phyloP scores from a whole-genome alignment of 2,113 vertebrate species.

The Tricholaema leucomelas region DNA sequence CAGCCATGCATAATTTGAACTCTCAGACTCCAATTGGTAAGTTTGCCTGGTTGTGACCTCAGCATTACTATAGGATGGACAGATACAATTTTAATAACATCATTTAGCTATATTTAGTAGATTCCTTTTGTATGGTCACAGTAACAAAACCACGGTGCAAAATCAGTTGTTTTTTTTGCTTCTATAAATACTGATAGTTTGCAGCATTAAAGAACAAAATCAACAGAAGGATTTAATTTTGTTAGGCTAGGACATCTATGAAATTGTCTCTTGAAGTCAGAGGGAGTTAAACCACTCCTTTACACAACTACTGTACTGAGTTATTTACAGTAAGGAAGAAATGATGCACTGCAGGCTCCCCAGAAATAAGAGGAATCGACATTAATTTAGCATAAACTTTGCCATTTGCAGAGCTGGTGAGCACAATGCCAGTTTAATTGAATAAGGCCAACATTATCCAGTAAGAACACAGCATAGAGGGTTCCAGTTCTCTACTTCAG shows the following conservation, averaged over 20 bases:
- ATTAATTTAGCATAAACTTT: conserved; percentile 54
- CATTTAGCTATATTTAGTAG: conserved; percentile 57
- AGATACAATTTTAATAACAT: conserved; percentile 60
- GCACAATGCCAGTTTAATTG: conserved; percentile 45
- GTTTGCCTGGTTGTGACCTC: conserved; percentile 61
- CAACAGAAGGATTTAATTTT: conserved; percentile 30
- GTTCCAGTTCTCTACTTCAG: conserved; percentile 60
- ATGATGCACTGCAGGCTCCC: conserved; percentile 44
- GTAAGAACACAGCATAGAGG: conserved; percentile 39
- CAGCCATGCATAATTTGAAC: conserved; percentile 70
- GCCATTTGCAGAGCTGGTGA: conserved; percentile 51
- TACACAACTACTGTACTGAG: conserved; percentile 52
- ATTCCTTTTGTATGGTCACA: conserved; percentile 72
- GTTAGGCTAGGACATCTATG: conserved; percentile 52
- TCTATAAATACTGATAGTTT: conserved; percentile 79
- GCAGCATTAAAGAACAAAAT: conserved; percentile 76
- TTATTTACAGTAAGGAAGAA: conserved; percentile 58
- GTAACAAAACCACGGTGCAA: conserved; percentile 79
- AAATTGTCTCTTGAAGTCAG: conserved; percentile 29
- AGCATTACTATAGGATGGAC: conserved; percentile 33
- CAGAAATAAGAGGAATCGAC: conserved; percentile 35
- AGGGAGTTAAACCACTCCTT: conserved; percentile 48
- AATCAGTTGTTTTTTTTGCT: conserved; percentile 68
- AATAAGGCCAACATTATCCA: conserved; percentile 61
- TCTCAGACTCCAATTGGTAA: conserved; percentile 37